A percentile compares a stretch with the other conserved stretches of the same genome.
These are phyloP conservation scores for Megaceryle maxima DNA, from an alignment of 2,113 vertebrate genomes.

Conservation along the genomic window DNA sequence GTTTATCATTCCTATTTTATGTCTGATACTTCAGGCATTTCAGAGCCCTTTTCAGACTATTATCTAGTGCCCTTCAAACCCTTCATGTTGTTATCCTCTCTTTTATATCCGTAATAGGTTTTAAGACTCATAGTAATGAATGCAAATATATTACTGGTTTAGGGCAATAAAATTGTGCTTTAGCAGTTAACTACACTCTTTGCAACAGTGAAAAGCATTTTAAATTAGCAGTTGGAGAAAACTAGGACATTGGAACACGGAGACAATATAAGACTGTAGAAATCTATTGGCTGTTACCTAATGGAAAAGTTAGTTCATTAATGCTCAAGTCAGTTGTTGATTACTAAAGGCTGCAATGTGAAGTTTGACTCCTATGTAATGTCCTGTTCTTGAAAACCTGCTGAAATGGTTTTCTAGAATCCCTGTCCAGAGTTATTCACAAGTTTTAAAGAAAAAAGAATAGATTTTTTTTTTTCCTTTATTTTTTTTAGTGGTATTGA, in stretches of 20 bases:
- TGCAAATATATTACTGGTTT: conserved; percentile 68
- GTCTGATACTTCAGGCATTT: conserved; percentile 48
- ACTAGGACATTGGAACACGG: conserved; percentile 42
- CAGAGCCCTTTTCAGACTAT: conserved; percentile 32
- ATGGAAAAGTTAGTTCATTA: conserved; percentile 34
- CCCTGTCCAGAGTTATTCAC: neutral
- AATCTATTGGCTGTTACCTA: conserved; percentile 45
- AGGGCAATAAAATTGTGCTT: conserved; percentile 59
- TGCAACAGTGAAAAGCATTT: conserved; percentile 50
- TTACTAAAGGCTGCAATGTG: neutral
- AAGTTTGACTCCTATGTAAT: conserved; percentile 3
- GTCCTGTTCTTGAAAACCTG: neutral
- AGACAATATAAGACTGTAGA: neutral
- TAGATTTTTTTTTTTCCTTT: rapidly evolving
- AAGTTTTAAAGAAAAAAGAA: neutral
- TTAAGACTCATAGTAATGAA: conserved; percentile 64
- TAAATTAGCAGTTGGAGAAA: conserved; percentile 63
- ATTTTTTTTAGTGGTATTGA: neutral
- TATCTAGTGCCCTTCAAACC: conserved; percentile 62
- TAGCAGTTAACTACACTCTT: conserved; percentile 32
- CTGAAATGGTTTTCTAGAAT: neutral
- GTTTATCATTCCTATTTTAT: conserved; percentile 55
- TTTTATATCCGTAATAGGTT: conserved; percentile 63
- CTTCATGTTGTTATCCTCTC: conserved; percentile 55
- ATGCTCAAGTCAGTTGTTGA: neutral